Base-by-base conservation (phyloP, 2,888 invertebrate species). In the Platycheirus albimanus region DNA sequence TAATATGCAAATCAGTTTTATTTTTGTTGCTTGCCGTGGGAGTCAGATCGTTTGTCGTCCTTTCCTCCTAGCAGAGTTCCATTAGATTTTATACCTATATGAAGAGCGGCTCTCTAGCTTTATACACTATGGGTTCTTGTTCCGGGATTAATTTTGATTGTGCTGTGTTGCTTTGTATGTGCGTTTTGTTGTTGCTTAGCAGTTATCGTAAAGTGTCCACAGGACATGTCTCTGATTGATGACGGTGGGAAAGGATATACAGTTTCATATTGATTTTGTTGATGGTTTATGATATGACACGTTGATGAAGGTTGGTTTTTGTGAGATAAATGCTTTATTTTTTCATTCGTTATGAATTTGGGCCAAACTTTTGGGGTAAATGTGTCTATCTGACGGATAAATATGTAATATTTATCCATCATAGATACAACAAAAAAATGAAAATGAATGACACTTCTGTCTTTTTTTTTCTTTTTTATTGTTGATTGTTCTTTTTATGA, bases 1-100 rank as follows among this genome's bases (percentile, higher is more conserved):
- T 83, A 83, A 83, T 83, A 83, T 83, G 83, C 61, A 83, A 83
- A 83, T 83, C 67, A 83, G 78, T 78, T 78, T 78, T 74, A 83
- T 78, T 83, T 78, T 51, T 45, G 41, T 67, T 70, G 72, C 43
- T 66, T 58, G 38, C 15, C 24, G 41, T 38, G 61, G 10, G 38
- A 20, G 28, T 45, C 19, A 33, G 8, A 33, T 33, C 24, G 3
- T 24, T 24, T 6, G 3, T 24, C 24, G 24, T 24, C n/a, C n/a
- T n/a, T n/a, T 24, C 43, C 28, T 8, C 17, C 33, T 33, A 6
- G n/a, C n/a, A n/a, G n/a, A 47, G 63, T 19, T 33, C 33, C 45
- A 45, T 17, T 49, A 43, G n/a, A n/a, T 58, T 58, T 41, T 43
- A n/a, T n/a, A n/a, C n/a, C n/a, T n/a, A n/a, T n/a, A n/a, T n/a